A percentile compares a stretch with the other conserved stretches of the same genome.
phyloP scores from a whole-genome alignment of 2,797 vertebrate species.

The Lagodon rhomboides region DNA sequence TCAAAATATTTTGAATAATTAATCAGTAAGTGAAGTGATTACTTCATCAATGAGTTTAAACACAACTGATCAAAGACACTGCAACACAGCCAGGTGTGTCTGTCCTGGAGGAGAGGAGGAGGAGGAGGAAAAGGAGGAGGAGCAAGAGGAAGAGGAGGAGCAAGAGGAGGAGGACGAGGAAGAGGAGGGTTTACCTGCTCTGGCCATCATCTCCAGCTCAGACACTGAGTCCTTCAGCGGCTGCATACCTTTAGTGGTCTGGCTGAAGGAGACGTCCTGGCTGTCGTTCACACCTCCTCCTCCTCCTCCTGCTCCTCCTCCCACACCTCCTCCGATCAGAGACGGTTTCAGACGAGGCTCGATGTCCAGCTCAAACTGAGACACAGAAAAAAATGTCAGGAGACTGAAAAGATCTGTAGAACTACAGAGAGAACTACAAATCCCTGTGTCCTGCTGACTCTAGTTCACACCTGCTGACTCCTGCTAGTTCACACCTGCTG shows the following conservation, averaged over 20 bases:
- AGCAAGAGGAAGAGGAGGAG: not conserved
- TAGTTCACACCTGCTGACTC: too few species aligned
- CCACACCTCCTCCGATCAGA: conserved; percentile 74
- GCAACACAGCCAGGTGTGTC: not conserved
- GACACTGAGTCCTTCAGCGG: conserved; percentile 87
- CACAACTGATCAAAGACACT: too few species aligned
- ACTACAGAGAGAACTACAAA: too few species aligned
- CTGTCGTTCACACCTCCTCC: conserved; percentile 86
- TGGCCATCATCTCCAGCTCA: conserved; percentile 91
- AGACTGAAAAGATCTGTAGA: too few species aligned
- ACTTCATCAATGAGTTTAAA: too few species aligned
- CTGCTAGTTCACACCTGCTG: not conserved
- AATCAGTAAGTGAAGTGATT: too few species aligned
- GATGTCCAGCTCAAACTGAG: conserved; percentile 94
- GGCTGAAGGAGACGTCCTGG: conserved; percentile 92
- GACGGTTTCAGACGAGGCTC: conserved; percentile 93
- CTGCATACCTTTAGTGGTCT: conserved; percentile 93
- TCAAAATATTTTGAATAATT: too few species aligned
- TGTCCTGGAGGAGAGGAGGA: too few species aligned
- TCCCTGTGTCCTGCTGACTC: not conserved
- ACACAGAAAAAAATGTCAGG: not conserved
- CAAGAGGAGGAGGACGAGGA: conserved; percentile 11
- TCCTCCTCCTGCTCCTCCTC: conserved; percentile 66
- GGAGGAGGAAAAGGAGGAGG: not conserved
- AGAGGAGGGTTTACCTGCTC: conserved; percentile 87